Conservation (phyloP, 2,888 invertebrate species). For the Auanema freiburgensis region DNA sequence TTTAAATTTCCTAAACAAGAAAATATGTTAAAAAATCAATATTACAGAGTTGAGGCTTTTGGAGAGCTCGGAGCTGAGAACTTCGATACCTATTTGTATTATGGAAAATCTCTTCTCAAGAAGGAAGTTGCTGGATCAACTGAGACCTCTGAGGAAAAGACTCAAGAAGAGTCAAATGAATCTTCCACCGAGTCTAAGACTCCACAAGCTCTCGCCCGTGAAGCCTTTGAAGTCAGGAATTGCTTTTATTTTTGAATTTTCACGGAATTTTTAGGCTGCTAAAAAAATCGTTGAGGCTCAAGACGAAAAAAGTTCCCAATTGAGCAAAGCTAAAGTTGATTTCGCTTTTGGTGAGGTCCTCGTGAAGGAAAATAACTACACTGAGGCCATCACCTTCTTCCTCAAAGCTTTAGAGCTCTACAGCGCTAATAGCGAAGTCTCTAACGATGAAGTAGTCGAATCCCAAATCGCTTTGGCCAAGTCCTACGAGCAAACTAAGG, state of each 20-base stretch:
- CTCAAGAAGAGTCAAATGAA: no score
- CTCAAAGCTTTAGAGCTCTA: constrained; percentile 70
- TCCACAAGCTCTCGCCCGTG: no score
- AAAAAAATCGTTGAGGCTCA: constrained; percentile 18
- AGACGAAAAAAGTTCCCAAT: constrained; percentile 49
- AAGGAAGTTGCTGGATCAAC: constrained; percentile 77
- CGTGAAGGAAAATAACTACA: constrained; percentile 85
- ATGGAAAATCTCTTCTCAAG: constrained; percentile 78
- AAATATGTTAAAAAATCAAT: no score
- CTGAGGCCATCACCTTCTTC: constrained; percentile 79
- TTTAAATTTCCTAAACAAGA: no score
- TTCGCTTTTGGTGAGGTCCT: constrained; percentile 86
- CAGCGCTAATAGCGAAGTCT: constrained; percentile 59
- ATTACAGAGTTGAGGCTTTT: constrained; percentile 68
- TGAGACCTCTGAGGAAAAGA: no score
- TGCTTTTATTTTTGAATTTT: no score
- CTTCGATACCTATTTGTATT: constrained; percentile 86
- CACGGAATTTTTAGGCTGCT: constrained; percentile 21
- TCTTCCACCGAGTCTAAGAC: no score
- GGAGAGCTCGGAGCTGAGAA: constrained; percentile 83
- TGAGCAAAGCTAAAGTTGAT: constrained; percentile 79
- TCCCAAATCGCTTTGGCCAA: constrained; percentile 49
- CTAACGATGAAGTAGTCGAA: constrained; percentile 66
- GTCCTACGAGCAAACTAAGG: constrained; percentile 18
- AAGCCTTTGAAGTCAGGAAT: no score